Evolutionary conservation across 2,888 invertebrate genomes (phyloP).

Genomic region (Xanthorhoe spadicearia): DNA sequence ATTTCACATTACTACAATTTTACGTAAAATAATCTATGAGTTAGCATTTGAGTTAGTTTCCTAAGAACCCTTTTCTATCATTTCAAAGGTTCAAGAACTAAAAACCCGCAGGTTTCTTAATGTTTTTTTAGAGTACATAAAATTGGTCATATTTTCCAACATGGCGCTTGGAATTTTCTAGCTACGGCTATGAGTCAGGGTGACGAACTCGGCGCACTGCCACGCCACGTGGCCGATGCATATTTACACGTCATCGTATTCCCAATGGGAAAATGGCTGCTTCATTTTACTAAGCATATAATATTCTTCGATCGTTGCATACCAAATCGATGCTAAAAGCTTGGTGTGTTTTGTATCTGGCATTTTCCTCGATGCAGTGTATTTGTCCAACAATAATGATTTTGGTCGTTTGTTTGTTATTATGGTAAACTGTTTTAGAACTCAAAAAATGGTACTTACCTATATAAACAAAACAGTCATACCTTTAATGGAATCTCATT

Average conservation of each 20-base stretch:
- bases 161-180: neutral
- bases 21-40: too few relatives aligned
- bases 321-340: neutral
- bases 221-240: slow-evolving; percentile 9
- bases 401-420: too few relatives aligned
- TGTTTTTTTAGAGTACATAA: too few relatives aligned
- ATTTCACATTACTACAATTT: too few relatives aligned
- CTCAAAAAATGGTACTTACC: too few relatives aligned
- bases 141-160: neutral
- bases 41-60: neutral
- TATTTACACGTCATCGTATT: slow-evolving; percentile 9
- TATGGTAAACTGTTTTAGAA: neutral
- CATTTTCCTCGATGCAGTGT: neutral
- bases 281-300: neutral
- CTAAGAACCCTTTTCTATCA: neutral
- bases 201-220: slow-evolving; percentile 8
- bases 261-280: neutral
- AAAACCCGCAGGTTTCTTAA: too few relatives aligned
- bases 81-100: neutral
- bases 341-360: neutral
- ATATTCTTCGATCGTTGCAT: neutral
- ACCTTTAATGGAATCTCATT: too few relatives aligned
- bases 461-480: too few relatives aligned
- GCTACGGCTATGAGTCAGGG: neutral
- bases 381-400: neutral